Evolutionary conservation across 2,797 vertebrate species (phyloP).

Genomic region (Hipposideros larvatus): DNA sequence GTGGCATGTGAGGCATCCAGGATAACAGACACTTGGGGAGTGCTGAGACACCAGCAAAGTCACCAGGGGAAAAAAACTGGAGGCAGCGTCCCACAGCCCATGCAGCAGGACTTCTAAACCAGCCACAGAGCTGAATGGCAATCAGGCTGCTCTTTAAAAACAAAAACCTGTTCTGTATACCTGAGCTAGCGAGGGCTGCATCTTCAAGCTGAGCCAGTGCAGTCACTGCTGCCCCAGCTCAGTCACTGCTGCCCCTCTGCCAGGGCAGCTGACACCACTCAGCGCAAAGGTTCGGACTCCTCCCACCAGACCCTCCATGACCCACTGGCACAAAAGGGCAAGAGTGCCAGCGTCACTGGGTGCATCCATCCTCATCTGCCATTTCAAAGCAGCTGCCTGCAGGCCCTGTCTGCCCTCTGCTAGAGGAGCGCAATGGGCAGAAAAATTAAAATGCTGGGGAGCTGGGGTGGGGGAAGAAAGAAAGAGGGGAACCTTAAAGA

Average conservation of each 20-base stretch:
- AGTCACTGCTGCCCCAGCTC: not conserved
- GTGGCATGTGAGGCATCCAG: not conserved
- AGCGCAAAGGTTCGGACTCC: not conserved
- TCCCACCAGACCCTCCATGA: not conserved
- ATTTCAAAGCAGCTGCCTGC: conserved; percentile 62
- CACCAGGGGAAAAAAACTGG: not conserved
- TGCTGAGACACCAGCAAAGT: not conserved
- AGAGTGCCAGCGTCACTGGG: not conserved
- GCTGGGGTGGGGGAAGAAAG: not conserved
- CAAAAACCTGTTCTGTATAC: not conserved
- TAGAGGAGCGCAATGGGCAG: conserved; percentile 68
- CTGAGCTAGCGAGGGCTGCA: not conserved
- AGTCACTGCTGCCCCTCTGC: not conserved
- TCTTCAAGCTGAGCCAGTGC: not conserved
- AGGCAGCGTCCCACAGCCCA: not conserved
- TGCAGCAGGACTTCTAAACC: not conserved
- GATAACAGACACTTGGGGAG: not conserved
- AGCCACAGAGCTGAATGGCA: not conserved
- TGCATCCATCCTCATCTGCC: conserved; percentile 21
- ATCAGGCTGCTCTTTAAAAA: not conserved
- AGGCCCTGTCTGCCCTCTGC: conserved; percentile 56
- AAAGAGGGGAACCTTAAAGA: conserved; percentile 72
- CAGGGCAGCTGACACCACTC: not conserved
- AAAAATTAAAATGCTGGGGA: conserved; percentile 69
- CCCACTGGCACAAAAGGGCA: not conserved